Evolutionary conservation across 2,888 invertebrate genomes (phyloP), one percentile per base, ranked within the genome.

Genomic region (Keiferia lycopersicella): DNA sequence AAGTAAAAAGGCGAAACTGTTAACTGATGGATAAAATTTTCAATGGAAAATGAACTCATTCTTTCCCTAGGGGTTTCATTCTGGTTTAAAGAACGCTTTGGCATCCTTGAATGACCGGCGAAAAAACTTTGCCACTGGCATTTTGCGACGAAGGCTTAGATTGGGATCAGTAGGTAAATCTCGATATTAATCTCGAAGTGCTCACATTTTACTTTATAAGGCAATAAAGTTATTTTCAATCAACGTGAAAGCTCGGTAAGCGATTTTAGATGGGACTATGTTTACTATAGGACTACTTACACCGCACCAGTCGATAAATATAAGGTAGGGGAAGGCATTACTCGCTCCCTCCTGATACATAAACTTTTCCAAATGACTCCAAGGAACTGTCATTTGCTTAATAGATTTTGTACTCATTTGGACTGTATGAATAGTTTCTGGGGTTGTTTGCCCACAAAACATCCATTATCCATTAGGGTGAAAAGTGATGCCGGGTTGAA

Each of bases 1-100:
- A 34, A 56, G 53, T 39, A 41, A 65, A 75, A 66, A 67, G 70
- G 69, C 71, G 72, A 77, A 77, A 76, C 73, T 68, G 72, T 60
- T 69, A 72, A 73, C 68, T 69, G 71, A 72, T 79, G 70, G 69
- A 75, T 69, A 62, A 74, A 76, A 75, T 73, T 79, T 70, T 71
- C 71, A 68, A 67, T 63, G 69, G 70, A 75, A 75, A 69, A 73
- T 64, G 74, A 73, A 77, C 79, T 76, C 76, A 78, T 78, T 78
- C 72, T 74, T 76, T 72, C 70, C 73, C 67, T 67, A 68, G 68
- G 71, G 73, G 72, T 79, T 80, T 74, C 67, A 71, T 75, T 76
- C 72, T 68, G 71, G 71, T 76, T 76, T 74, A 74, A 76, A 70
- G 70, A 73, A 70, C 74, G 70, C 73, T 79, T 72, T 26, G 26